Evolutionary conservation across 2,888 invertebrate genomes (phyloP), one percentile per base, ranked within the genome.

Genomic region (Parnassius orleans): DNA sequence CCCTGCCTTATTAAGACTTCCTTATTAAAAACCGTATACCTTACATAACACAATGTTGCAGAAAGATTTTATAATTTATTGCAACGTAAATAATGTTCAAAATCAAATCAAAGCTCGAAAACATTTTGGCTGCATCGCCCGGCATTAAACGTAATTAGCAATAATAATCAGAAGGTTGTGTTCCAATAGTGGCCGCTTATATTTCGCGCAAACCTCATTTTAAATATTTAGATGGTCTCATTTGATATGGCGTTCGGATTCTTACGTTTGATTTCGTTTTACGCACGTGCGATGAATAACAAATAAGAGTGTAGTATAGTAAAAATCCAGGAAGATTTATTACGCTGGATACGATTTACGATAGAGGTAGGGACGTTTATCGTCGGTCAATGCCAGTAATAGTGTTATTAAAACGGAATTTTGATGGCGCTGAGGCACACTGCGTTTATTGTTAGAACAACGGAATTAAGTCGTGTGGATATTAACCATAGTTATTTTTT

Each of bases 241-340:
- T 61, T 61, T 44, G 56, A 61, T 61, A 56, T 47, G 12, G 46
- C 46, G 47, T 52, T 51, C 44, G 51, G 55, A 56, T 61, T 56
- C 41, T 60, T 50, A 44, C 11, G 24, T 14, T 41, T 43, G 3
- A 11, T 47, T 55, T 51, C 50, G 42, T 50, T 10, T 41, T 48
- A 47, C 12, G 15, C 33, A 50, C 48, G 57, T 57, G 57, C 41
- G 41, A 15, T 48, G 50, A 57, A 57, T 57, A 12, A 48, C 3
- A 44, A 48, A 50, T 50, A n/a, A 11, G 12, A 1, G 15, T 24
- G 5, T 24, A 24, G 43, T n/a, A n/a, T 47, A 42, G 47, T 24
- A 53, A 19, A 19, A 50, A 12, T 10, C 15, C 15, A 19, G 9
- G 15, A 15, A 50, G 15, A 50, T 50, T 15, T 50, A 19, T 19